A percentile compares a stretch with the other conserved stretches of the same genome.
Evolutionary conservation across 2,797 vertebrate species (phyloP).

Genomic region (Falco novaeseelandiae): DNA sequence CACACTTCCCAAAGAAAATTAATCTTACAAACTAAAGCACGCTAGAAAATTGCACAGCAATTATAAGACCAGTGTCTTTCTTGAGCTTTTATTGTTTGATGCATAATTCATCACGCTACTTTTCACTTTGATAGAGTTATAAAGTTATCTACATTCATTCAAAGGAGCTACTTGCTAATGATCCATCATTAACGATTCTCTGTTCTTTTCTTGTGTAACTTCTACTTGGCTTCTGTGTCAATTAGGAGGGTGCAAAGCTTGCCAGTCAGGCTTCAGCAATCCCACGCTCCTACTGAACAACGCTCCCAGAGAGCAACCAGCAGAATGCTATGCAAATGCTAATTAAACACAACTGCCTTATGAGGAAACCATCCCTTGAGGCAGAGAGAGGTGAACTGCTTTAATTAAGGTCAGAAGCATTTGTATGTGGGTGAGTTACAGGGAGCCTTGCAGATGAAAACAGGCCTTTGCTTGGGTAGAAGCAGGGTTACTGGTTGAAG

Average conservation of each 20-base stretch:
- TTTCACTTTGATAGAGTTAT: constrained; percentile 68
- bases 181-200: constrained; percentile 66
- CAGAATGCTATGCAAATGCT: constrained; percentile 70
- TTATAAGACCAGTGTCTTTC: constrained; percentile 57
- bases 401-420: constrained; percentile 68
- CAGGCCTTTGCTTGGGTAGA: neutral
- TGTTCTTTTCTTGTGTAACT: constrained; percentile 70
- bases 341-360: constrained; percentile 72
- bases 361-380: constrained; percentile 66
- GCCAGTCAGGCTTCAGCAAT: constrained; percentile 71
- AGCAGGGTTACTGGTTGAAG: neutral
- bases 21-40: constrained; percentile 60
- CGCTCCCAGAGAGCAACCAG: constrained; percentile 56
- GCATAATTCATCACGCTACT: constrained; percentile 63
- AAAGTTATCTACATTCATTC: constrained; percentile 71
- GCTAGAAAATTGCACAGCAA: constrained; percentile 58
- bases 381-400: constrained; percentile 64
- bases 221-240: constrained; percentile 68
- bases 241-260: constrained; percentile 65
- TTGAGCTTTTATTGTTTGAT: constrained; percentile 57
- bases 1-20: constrained; percentile 55
- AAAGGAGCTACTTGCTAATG: constrained; percentile 67
- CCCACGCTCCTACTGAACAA: constrained; percentile 60
- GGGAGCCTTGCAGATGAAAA: neutral
- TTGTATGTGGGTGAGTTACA: constrained; percentile 59